Evolutionary conservation across 2,797 vertebrate species (phyloP).

Genomic region (Channallabes apus): DNA sequence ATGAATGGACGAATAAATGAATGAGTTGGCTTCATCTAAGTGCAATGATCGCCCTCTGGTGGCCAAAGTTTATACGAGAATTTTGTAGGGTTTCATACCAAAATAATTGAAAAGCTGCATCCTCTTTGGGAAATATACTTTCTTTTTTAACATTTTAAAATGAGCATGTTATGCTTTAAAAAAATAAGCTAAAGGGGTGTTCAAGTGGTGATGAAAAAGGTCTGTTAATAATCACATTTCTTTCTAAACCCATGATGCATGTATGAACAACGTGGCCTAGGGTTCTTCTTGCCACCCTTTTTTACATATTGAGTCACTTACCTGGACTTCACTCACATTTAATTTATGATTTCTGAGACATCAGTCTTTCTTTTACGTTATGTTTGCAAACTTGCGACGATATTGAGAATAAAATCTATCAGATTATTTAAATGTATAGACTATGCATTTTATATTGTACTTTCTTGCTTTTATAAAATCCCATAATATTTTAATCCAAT

Average conservation of each 20-base stretch:
- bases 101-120: neutral
- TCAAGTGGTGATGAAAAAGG: neutral
- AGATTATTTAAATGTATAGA: neutral
- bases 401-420: neutral
- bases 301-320: neutral
- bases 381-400: neutral
- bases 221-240: neutral
- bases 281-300: neutral
- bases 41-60: slow-evolving; percentile 40
- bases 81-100: too few relatives aligned
- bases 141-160: neutral
- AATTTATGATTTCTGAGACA: neutral
- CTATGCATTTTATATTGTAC: neutral
- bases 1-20: too few relatives aligned
- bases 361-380: neutral
- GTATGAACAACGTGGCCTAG: neutral
- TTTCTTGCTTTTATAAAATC: neutral
- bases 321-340: neutral
- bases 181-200: neutral
- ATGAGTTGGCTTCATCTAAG: neutral
- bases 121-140: neutral
- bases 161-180: neutral
- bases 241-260: neutral
- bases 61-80: slow-evolving; percentile 10
- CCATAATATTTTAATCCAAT: neutral